Evolutionary conservation across 2,113 vertebrate species (phyloP), one percentile per base, ranked within the genome.

Genomic region (Paedocypris sp.): DNA sequence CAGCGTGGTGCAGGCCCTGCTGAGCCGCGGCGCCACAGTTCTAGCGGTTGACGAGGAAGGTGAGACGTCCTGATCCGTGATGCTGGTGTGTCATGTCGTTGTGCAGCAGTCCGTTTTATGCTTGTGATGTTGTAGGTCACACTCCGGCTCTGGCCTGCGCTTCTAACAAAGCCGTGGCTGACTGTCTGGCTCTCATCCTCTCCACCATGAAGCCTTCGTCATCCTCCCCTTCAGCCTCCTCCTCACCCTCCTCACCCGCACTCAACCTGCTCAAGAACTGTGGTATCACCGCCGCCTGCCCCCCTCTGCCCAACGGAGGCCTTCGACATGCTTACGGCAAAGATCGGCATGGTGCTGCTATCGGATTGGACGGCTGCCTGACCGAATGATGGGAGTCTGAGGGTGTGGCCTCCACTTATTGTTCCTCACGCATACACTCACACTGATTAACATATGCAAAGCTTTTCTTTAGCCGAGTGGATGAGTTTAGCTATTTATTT

Each of bases 201-300:
- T 96, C 94, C 84, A 98, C 92, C 86, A 98, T 97, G 94, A 97
- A 93, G 89, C 94, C 93, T 90, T 95, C 68, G 13, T 66, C 68
- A 29, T 57, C 68, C 50, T 20, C 12, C 87, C 79, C 89, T 89
- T 67, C n/a, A n/a, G n/a, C 90, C 89, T 74, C 89, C 1, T 61
- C 75, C 29, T 68, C 82, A 22, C 50, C 57, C 1, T 71, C 91
- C 59, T 87, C 88, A 66, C 93, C 92, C 80, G 86, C 87, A 85
- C 88, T 93, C 83, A 89, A 89, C 82, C 86, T 98, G 85, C 90
- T 94, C 76, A 94, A 93, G 79, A 92, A 94, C 85, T 98, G 92
- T 63, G 75, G 88, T 75, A 92, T 97, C 2, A 84, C 89, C 4
- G 86, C 90, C 77, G 85, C 66, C 51, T 85, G 82, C 5, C 76